phyloP scores from a whole-genome alignment of 1,140 invertebrate species.

The Dinothrombium tinctorium region DNA sequence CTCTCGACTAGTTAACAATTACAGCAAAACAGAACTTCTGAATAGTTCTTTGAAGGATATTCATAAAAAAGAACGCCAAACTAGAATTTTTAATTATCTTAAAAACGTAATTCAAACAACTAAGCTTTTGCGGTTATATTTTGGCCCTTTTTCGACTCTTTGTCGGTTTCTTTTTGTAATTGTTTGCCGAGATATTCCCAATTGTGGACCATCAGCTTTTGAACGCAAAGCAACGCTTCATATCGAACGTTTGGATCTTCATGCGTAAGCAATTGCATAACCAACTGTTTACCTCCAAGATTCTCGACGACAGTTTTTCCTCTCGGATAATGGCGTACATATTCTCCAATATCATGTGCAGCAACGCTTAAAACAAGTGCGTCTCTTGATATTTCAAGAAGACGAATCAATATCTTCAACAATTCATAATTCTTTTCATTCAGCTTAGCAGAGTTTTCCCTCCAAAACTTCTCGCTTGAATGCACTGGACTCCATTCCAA shows the following conservation, averaged over 20 bases:
- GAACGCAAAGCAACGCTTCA: conserved; percentile 88
- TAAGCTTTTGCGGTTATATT: no score
- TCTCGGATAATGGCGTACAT: conserved; percentile 94
- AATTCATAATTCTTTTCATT: conserved; percentile 98
- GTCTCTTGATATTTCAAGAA: conserved; percentile 71
- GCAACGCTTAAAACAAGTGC: conserved; percentile 87
- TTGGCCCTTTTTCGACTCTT: no score
- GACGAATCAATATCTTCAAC: conserved; percentile 69
- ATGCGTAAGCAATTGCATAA: conserved; percentile 87
- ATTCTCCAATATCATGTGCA: conserved; percentile 95
- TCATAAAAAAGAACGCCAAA: no score
- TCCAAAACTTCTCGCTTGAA: conserved; percentile 97
- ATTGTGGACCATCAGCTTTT: conserved; percentile 99
- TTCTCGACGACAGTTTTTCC: conserved; percentile 99
- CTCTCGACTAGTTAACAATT: no score
- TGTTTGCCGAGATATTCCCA: conserved; percentile 95
- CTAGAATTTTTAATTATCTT: no score
- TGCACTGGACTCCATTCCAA: conserved; percentile 99
- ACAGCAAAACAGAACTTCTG: no score
- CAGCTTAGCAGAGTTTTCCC: conserved; percentile 80
- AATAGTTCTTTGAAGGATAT: no score
- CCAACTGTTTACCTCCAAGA: conserved; percentile 83
- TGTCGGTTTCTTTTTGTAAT: conserved; percentile 49
- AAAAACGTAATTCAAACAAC: no score
- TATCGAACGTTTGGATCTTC: conserved; percentile 97